Evolutionary conservation across 1,140 invertebrate species (phyloP).

Genomic region (Cydia splendana): DNA sequence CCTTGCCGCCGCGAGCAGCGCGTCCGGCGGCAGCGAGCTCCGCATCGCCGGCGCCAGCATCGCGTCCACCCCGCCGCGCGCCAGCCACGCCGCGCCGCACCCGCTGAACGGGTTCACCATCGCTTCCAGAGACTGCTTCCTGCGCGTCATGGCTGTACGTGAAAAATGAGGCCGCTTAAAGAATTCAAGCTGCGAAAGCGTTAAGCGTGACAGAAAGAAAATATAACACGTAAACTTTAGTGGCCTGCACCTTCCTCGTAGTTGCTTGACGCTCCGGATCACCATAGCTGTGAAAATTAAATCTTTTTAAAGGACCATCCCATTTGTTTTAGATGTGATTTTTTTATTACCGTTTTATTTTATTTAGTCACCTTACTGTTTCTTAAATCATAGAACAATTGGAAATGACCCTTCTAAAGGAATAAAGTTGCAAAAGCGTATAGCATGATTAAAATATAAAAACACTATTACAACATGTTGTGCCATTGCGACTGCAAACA

Average conservation of each 20-base stretch:
- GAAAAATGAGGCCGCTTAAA: constrained; percentile 18
- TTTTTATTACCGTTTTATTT: no score
- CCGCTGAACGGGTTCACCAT: constrained; percentile 74
- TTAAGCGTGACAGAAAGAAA: neutral
- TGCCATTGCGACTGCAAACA: neutral
- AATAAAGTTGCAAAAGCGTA: neutral
- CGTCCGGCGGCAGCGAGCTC: constrained; percentile 84
- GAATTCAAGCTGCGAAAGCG: constrained; percentile 10
- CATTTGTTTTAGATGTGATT: neutral
- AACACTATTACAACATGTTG: neutral
- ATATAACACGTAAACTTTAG: neutral
- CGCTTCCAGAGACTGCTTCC: constrained; percentile 77
- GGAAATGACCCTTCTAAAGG: neutral
- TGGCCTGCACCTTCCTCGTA: neutral
- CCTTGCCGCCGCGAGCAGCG: constrained; percentile 89
- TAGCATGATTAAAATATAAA: constrained; percentile 5
- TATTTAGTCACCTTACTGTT: neutral
- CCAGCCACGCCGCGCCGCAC: constrained; percentile 73
- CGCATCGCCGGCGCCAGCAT: constrained; percentile 79
- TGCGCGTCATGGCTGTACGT: constrained; percentile 39
- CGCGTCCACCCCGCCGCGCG: constrained; percentile 65
- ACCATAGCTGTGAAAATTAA: neutral
- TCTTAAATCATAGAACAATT: neutral
- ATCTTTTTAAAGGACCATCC: neutral
- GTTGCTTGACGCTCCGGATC: neutral